Evolutionary conservation across 2,797 vertebrate genomes (phyloP).

Genomic region (Cichlasoma orientale): DNA sequence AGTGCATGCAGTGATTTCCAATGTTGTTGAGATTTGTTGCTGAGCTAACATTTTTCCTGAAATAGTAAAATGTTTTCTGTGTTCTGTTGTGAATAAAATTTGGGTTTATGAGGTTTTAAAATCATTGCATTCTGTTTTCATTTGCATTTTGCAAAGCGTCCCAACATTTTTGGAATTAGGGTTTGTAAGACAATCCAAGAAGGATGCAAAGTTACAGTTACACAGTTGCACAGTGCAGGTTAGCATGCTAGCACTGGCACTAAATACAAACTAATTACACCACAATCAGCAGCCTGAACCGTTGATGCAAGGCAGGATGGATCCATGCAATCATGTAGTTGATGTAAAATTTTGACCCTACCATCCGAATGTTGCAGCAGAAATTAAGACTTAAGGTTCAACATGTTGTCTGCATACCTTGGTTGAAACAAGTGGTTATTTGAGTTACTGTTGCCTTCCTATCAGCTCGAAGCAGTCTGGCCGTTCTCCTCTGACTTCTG

Average conservation of each 20-base stretch:
- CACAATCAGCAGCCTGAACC: no score
- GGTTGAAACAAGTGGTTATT: no score
- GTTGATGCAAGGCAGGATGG: no score
- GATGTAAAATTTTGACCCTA: no score
- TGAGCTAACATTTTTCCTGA: neutral
- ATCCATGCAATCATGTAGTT: no score
- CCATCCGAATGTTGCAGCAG: no score
- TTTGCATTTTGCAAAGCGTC: neutral
- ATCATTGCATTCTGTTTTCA: neutral
- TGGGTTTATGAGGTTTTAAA: neutral
- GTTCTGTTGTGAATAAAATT: neutral
- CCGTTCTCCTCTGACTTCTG: neutral
- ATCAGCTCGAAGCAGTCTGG: neutral
- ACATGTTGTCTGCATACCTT: no score
- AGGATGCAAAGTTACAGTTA: neutral
- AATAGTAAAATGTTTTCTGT: neutral
- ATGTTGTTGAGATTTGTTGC: neutral
- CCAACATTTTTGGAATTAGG: no score
- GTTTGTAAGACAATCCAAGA: neutral
- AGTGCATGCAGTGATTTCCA: no score
- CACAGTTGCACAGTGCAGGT: neutral
- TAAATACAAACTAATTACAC: neutral
- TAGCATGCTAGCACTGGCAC: neutral
- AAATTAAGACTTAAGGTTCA: no score
- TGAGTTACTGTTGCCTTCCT: no score